Evolutionary conservation across 2,113 vertebrate species (phyloP).

Genomic region (Fukomys damarensis): DNA sequence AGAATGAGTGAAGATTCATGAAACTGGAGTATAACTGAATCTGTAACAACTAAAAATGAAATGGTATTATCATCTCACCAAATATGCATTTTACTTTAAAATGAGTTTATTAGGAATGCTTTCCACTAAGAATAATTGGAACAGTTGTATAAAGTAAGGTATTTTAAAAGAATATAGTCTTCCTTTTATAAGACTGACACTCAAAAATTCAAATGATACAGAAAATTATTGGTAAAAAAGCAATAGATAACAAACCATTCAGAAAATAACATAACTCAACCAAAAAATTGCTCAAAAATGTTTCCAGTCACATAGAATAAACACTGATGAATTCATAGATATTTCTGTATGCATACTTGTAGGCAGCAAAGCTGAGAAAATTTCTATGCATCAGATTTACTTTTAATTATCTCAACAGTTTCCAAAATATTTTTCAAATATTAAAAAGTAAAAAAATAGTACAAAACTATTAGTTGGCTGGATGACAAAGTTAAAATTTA

Average conservation of each 20-base stretch:
- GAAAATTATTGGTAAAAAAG: background rate
- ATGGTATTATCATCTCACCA: background rate
- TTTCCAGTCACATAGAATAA: background rate
- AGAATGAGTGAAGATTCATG: background rate
- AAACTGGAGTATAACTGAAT: background rate
- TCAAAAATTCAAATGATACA: background rate
- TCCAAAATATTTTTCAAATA: background rate
- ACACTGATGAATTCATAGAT: background rate
- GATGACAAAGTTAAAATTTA: slow-evolving; percentile 8
- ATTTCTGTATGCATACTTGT: background rate
- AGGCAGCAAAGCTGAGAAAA: background rate
- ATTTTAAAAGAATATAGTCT: background rate
- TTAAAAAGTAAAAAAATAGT: background rate
- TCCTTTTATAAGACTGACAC: background rate
- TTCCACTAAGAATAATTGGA: background rate
- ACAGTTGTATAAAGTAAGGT: background rate
- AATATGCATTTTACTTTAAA: background rate
- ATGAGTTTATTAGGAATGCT: background rate
- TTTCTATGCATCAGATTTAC: background rate
- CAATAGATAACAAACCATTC: background rate
- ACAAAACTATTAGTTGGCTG: background rate
- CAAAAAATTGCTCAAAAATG: slow-evolving; percentile 2
- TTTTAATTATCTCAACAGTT: background rate
- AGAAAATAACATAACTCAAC: background rate
- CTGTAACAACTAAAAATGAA: background rate